A percentile compares a stretch with the other conserved stretches of the same genome.
These are phyloP conservation scores for Pammene aurita DNA, from an alignment of 2,888 invertebrate genomes.

Conservation along the genomic window DNA sequence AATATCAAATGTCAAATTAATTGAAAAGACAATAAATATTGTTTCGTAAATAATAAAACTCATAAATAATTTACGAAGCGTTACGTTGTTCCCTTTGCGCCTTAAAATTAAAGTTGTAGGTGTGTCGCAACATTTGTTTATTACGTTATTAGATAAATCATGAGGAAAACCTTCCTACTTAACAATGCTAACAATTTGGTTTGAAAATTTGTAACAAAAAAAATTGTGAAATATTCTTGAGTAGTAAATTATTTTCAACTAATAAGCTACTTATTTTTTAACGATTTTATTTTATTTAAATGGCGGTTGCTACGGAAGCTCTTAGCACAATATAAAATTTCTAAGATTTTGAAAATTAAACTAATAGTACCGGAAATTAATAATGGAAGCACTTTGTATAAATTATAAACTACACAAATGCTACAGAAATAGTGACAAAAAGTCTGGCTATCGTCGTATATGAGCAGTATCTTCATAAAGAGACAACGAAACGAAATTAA, in stretches of 20 bases:
- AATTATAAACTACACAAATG: background rate
- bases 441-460: background rate
- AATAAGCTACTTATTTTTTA: no score
- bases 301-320: background rate
- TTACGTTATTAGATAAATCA: no score
- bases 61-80: conserved; percentile 47
- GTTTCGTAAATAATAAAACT: background rate
- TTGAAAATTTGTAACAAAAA: no score
- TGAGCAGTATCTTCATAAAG: background rate
- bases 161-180: no score
- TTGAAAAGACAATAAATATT: conserved; percentile 56
- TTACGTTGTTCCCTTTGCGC: conserved; percentile 47
- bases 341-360: background rate
- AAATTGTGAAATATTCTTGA: no score
- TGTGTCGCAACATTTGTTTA: background rate
- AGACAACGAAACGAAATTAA: conserved; percentile 1
- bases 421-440: background rate
- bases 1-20: conserved; percentile 62
- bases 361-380: no score
- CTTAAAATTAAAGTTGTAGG: conserved; percentile 2
- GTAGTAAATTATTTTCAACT: no score
- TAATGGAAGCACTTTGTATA: no score
- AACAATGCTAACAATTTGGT: no score
- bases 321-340: background rate
- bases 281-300: background rate